A percentile compares a stretch with the other conserved stretches of the same genome.
phyloP scores from a whole-genome alignment of 1,140 invertebrate genomes.

The Physella acuta region DNA sequence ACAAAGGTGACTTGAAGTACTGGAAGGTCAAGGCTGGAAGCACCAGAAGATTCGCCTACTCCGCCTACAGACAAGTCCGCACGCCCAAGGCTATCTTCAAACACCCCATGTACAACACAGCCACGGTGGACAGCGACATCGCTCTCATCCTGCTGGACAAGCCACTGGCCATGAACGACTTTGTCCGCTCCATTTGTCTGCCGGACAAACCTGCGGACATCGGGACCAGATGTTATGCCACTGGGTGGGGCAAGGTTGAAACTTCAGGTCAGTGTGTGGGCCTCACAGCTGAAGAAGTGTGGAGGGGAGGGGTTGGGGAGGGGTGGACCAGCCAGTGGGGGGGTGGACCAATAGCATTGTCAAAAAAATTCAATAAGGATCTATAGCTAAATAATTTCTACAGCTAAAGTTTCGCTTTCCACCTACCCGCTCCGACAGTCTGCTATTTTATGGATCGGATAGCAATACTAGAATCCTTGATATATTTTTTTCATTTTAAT shows the following conservation, averaged over 20 bases:
- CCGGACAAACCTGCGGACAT: slow-evolving; percentile 30
- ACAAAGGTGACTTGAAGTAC: background rate
- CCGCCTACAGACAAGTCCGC: slow-evolving; percentile 33
- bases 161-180: slow-evolving; percentile 85
- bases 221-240: slow-evolving; percentile 39
- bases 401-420: too few species aligned
- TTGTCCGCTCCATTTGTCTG: slow-evolving; percentile 78
- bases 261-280: slow-evolving; percentile 22
- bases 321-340: too few species aligned
- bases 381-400: too few species aligned
- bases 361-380: too few species aligned
- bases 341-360: too few species aligned
- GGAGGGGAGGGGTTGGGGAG: too few species aligned
- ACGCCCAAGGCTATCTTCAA: slow-evolving; percentile 30
- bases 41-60: slow-evolving; percentile 38
- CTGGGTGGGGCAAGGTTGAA: slow-evolving; percentile 40
- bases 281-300: too few species aligned
- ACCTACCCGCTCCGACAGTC: too few species aligned
- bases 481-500: too few species aligned
- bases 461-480: too few species aligned
- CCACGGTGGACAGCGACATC: slow-evolving; percentile 87
- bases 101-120: slow-evolving; percentile 32
- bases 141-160: slow-evolving; percentile 85
- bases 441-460: too few species aligned
- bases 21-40: slow-evolving; percentile 34